A percentile compares a stretch with the other conserved stretches of the same genome.
Conservation (phyloP, 2,113 vertebrate species). For the Capricornis sumatraensis region DNA sequence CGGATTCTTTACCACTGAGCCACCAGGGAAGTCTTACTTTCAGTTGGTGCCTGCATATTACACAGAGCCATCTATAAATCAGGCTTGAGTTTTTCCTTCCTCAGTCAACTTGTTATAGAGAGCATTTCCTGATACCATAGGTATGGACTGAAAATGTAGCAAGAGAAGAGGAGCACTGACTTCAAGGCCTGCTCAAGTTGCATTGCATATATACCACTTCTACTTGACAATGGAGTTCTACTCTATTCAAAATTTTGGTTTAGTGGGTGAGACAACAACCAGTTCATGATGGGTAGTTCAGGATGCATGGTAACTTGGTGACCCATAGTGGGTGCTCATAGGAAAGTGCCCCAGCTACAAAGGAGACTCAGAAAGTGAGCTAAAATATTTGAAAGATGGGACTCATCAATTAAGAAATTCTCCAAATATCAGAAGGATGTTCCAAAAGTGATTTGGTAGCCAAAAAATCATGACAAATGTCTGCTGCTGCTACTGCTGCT, state of each 20-base stretch:
- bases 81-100: background rate
- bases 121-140: background rate
- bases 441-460: background rate
- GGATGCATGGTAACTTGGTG: background rate
- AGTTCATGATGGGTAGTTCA: background rate
- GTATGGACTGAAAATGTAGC: background rate
- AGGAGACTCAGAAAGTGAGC: background rate
- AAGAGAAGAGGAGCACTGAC: background rate
- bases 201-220: background rate
- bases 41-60: background rate
- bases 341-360: background rate
- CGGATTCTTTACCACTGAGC: background rate
- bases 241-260: background rate
- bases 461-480: background rate
- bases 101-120: background rate
- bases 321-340: background rate
- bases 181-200: background rate
- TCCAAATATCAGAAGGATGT: background rate
- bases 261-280: background rate
- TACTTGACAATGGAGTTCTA: background rate
- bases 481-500: background rate
- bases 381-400: background rate
- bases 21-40: background rate
- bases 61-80: background rate
- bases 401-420: background rate